These are phyloP conservation scores for Anastrepha ludens DNA, from an alignment of 1,140 invertebrate species.

Conservation along the genomic window DNA sequence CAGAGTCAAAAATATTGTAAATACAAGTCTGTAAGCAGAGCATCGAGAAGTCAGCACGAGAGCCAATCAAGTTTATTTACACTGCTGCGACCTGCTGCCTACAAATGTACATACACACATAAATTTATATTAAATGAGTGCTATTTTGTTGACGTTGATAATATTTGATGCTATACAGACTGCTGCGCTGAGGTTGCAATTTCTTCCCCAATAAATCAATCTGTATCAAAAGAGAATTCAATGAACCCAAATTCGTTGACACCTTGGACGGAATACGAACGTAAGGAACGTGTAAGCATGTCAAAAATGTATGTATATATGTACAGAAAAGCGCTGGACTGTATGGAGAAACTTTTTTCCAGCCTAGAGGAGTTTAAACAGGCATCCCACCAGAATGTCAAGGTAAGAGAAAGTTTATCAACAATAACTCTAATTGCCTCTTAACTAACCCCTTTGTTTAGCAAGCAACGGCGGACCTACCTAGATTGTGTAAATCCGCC, in stretches of 20 bases:
- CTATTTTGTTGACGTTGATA: background rate
- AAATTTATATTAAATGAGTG: background rate
- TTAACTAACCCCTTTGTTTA: too few relatives aligned
- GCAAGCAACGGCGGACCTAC: too few relatives aligned
- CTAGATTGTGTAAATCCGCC: too few relatives aligned
- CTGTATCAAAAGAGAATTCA: background rate
- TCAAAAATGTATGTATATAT: too few relatives aligned
- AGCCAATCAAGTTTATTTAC: conserved; percentile 36
- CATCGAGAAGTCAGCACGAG: background rate
- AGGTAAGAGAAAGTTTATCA: too few relatives aligned
- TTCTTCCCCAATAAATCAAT: background rate
- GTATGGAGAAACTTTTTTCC: too few relatives aligned
- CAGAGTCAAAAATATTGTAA: background rate
- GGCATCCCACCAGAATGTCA: too few relatives aligned
- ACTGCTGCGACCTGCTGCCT: background rate
- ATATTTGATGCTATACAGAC: background rate
- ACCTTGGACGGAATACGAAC: too few relatives aligned
- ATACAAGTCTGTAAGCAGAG: background rate
- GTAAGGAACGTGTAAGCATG: too few relatives aligned
- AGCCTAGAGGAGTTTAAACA: too few relatives aligned
- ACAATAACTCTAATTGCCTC: too few relatives aligned
- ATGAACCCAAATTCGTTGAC: background rate
- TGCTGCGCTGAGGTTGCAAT: background rate
- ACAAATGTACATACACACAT: background rate
- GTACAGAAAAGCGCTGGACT: too few relatives aligned